Conservation (phyloP, 1,140 invertebrate genomes). For the Streblospio benedicti region DNA sequence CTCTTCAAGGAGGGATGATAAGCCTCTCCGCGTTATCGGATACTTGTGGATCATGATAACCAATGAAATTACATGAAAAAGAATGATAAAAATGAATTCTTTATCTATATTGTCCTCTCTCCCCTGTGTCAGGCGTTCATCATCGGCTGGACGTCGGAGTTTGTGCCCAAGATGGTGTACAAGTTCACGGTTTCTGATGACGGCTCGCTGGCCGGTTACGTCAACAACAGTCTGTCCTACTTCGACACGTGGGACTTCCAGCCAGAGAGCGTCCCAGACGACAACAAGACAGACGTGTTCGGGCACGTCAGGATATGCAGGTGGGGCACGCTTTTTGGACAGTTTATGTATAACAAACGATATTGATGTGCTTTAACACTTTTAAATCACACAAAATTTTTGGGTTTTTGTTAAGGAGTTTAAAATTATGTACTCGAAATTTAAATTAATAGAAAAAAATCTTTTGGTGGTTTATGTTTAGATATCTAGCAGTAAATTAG, state of each 20-base stretch:
- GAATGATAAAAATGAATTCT: no score
- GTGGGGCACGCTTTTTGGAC: slow-evolving; percentile 42
- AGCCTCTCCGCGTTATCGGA: no score
- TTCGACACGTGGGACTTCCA: slow-evolving; percentile 68
- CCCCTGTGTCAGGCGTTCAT: slow-evolving; percentile 41
- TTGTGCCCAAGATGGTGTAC: slow-evolving; percentile 41
- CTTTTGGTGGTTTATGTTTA: no score
- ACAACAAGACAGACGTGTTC: slow-evolving; percentile 40
- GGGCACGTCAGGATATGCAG: slow-evolving; percentile 54
- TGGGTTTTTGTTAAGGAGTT: no score
- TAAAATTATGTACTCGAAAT: no score
- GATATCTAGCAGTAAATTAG: no score
- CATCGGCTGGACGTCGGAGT: slow-evolving; percentile 43
- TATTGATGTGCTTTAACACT: not conserved
- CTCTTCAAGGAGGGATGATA: no score
- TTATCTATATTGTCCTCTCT: no score
- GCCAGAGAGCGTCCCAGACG: slow-evolving; percentile 26
- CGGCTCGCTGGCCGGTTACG: slow-evolving; percentile 63
- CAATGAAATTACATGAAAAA: no score
- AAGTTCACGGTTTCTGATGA: slow-evolving; percentile 53
- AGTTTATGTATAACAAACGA: not conserved
- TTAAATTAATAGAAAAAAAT: no score
- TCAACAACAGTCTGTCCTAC: slow-evolving; percentile 71
- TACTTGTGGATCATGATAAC: no score
- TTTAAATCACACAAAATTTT: no score